phyloP scores from a whole-genome alignment of 2,888 invertebrate species.

The Xanthia togata region DNA sequence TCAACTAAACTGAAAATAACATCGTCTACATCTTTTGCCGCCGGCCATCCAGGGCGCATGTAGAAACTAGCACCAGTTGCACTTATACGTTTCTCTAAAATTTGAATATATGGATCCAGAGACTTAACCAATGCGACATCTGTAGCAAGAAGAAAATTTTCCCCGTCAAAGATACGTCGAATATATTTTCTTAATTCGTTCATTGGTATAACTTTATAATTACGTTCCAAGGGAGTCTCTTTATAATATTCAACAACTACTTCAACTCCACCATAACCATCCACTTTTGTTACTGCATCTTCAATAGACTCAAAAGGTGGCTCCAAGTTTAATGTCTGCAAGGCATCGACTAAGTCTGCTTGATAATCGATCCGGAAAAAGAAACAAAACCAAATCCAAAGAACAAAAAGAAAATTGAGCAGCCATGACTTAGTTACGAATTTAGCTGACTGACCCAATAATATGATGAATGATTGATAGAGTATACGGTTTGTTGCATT shows the following conservation, averaged over 20 bases:
- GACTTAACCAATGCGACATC: conserved; percentile 63
- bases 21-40: conserved; percentile 65
- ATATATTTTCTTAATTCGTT: conserved; percentile 62
- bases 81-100: conserved; percentile 69
- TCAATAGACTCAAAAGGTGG: conserved; percentile 69
- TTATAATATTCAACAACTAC: conserved; percentile 67
- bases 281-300: conserved; percentile 71
- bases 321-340: conserved; percentile 74
- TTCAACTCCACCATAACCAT: conserved; percentile 73
- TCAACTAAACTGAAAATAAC: conserved; percentile 70
- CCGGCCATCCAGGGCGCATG: conserved; percentile 81
- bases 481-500: conserved; percentile 54
- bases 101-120: conserved; percentile 69
- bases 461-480: conserved; percentile 72
- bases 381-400: conserved; percentile 82
- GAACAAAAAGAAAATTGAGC: conserved; percentile 72
- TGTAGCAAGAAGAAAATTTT: conserved; percentile 71
- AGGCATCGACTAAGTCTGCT: conserved; percentile 74
- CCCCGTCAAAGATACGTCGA: conserved; percentile 70
- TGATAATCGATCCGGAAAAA: conserved; percentile 80
- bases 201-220: conserved; percentile 63
- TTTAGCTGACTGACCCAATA: conserved; percentile 76
- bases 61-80: conserved; percentile 67
- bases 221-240: conserved; percentile 67
- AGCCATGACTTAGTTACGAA: conserved; percentile 72